Evolutionary conservation across 1,140 invertebrate genomes (phyloP).

Genomic region (Euura saliciscinereae): DNA sequence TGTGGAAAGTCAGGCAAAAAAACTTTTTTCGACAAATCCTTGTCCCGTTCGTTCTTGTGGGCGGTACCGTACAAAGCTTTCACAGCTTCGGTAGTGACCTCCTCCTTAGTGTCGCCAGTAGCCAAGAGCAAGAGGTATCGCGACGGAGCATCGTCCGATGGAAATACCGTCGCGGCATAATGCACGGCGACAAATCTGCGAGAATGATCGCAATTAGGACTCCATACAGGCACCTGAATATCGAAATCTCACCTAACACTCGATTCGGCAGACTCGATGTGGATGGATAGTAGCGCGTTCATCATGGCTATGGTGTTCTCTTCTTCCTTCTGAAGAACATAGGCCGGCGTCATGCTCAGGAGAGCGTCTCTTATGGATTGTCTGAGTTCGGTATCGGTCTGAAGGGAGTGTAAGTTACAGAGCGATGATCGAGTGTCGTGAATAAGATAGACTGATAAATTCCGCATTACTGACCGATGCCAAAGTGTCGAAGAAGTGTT

Average conservation of each 20-base stretch:
- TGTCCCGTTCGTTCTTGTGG: constrained; percentile 57
- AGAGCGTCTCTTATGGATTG: constrained; percentile 66
- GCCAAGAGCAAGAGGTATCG: constrained; percentile 84
- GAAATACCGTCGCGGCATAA: constrained; percentile 83
- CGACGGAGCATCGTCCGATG: constrained; percentile 78
- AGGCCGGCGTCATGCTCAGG: constrained; percentile 64
- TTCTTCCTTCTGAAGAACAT: constrained; percentile 49
- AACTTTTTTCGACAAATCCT: constrained; percentile 40
- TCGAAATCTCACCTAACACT: constrained; percentile 42
- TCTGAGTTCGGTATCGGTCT: constrained; percentile 62
- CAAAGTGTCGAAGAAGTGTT: constrained; percentile 71
- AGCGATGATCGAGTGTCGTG: too few relatives aligned
- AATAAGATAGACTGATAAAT: constrained; percentile 18
- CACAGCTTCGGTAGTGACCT: constrained; percentile 74
- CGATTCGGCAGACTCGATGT: constrained; percentile 50
- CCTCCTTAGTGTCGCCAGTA: constrained; percentile 83
- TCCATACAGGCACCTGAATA: neutral
- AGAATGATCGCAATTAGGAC: neutral
- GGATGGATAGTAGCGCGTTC: constrained; percentile 60
- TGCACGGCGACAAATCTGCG: constrained; percentile 78
- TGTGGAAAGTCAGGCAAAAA: constrained; percentile 63
- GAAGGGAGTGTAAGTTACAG: constrained; percentile 22
- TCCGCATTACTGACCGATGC: constrained; percentile 60
- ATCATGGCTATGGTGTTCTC: constrained; percentile 54
- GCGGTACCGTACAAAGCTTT: constrained; percentile 71